A percentile compares a stretch with the other conserved stretches of the same genome.
phyloP scores from a whole-genome alignment of 2,888 invertebrate species.

The Apocheima hispidaria region DNA sequence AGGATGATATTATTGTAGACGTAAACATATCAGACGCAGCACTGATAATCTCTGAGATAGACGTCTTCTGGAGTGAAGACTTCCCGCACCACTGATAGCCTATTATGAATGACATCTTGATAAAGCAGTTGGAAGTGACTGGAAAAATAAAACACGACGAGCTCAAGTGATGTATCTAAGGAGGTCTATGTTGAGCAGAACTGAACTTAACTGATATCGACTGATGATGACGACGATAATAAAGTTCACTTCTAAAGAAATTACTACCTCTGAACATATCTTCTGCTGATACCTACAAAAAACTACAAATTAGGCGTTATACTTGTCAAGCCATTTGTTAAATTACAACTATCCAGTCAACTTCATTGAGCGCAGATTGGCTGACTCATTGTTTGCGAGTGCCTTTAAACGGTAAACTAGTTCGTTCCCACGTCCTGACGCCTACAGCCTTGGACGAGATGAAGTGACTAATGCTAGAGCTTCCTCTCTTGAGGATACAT shows the following conservation, averaged over 20 bases:
- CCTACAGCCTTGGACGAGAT: conserved; percentile 52
- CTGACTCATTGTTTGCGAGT: conserved; percentile 56
- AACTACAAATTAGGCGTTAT: not conserved
- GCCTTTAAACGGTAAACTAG: conserved; percentile 44
- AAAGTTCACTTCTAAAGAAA: not conserved
- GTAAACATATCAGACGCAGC: not conserved
- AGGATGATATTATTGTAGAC: not conserved
- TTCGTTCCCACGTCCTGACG: conserved; percentile 62
- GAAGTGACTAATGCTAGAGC: conserved; percentile 40
- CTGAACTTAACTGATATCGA: no score
- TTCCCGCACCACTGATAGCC: no score
- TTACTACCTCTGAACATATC: not conserved
- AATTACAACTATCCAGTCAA: conserved; percentile 20
- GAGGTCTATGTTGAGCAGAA: no score
- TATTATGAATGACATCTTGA: no score
- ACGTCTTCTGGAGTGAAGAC: not conserved
- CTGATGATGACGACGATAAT: no score
- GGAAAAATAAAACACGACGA: no score
- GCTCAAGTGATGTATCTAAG: no score
- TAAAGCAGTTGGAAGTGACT: no score
- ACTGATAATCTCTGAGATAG: not conserved
- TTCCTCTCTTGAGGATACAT: conserved; percentile 31
- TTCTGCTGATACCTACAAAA: not conserved
- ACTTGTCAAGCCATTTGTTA: conserved; percentile 16
- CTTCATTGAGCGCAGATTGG: conserved; percentile 36